Evolutionary conservation across 2,113 vertebrate genomes (phyloP), one percentile per base, ranked within the genome.

Genomic region (Cariama cristata): DNA sequence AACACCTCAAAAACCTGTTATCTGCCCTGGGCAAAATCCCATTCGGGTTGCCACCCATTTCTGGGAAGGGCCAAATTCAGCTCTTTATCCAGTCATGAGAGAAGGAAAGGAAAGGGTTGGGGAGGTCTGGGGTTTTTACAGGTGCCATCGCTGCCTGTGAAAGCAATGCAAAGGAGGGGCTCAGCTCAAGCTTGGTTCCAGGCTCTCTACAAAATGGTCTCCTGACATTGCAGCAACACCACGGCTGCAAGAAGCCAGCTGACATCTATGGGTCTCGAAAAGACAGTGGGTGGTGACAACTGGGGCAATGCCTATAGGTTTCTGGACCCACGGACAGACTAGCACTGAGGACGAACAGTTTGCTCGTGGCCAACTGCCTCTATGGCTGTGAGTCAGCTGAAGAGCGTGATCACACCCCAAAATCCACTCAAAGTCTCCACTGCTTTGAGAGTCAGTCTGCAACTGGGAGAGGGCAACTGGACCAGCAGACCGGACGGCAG

Each of bases 241-340:
- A 16, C 19, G 20, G 44, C 52, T 88, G 33, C 26, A 60, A 55
- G 47, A 92, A 86, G 30, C 64, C 71, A 71, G 8, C 26, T 60
- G 62, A 75, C 16, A 22, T 27, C 44, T 64, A 4, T 0, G 2
- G 8, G 5, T 56, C 58, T 44, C 13, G 4, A 56, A 73, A 87
- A 88, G 56, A 11, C 33, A 62, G 30, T 40, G 44, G 44, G 44
- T 47, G 33, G 40, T 30, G 27, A 64, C 33, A 86, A 22, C 21
- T 1, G 5, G 23, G 8, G 23, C 40, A 86, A 32, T 13, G 9
- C 1, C 0, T 33, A 20, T 14, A 24, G 1, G 1, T 30, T 88
- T 76, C 75, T 66, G 58, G 58, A 73, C 35, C 21, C 66, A 59
- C 13, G 52, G 72, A 52, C 35, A 82, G 53, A 35, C 20, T 42